These are phyloP conservation scores for Tragulus kanchil DNA, from an alignment of 2,113 vertebrate species.

Conservation along the genomic window DNA sequence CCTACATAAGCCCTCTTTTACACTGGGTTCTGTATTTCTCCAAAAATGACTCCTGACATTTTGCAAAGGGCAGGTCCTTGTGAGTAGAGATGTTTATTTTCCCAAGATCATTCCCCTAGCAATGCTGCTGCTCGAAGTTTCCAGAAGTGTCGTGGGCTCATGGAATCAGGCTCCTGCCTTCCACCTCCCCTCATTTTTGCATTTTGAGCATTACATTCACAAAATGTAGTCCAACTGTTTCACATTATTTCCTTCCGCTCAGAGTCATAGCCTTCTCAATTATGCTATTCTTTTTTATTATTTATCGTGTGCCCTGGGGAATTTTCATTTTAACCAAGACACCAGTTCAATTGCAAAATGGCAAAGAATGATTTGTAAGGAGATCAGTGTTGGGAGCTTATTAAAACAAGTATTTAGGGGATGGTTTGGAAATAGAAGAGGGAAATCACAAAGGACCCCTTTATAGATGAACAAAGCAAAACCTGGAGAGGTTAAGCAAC, in stretches of 20 bases:
- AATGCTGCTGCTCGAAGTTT: not conserved
- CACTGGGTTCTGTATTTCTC: not conserved
- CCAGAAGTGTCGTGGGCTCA: not conserved
- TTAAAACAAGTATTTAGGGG: conserved; percentile 80
- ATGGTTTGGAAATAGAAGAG: conserved; percentile 58
- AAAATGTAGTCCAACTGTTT: conserved; percentile 59
- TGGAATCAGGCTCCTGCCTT: not conserved
- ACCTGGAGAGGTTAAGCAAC: not conserved
- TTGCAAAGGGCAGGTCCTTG: conserved; percentile 45
- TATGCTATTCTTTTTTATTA: conserved; percentile 80
- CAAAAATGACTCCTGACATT: conserved; percentile 5
- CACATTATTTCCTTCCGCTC: conserved; percentile 68
- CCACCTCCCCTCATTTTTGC: conserved; percentile 31
- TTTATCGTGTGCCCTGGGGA: conserved; percentile 78
- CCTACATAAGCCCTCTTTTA: not conserved
- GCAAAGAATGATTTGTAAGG: conserved; percentile 79
- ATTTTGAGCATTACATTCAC: conserved; percentile 55
- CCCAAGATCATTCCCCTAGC: not conserved
- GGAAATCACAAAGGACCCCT: not conserved
- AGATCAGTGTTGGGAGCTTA: conserved; percentile 73
- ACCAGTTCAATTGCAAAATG: conserved; percentile 76
- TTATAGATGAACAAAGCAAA: not conserved
- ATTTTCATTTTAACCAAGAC: conserved; percentile 84
- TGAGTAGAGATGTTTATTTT: conserved; percentile 44
- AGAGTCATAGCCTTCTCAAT: conserved; percentile 71